These are phyloP conservation scores for Lymantria monacha DNA, from an alignment of 2,888 invertebrate species.

Conservation along the genomic window DNA sequence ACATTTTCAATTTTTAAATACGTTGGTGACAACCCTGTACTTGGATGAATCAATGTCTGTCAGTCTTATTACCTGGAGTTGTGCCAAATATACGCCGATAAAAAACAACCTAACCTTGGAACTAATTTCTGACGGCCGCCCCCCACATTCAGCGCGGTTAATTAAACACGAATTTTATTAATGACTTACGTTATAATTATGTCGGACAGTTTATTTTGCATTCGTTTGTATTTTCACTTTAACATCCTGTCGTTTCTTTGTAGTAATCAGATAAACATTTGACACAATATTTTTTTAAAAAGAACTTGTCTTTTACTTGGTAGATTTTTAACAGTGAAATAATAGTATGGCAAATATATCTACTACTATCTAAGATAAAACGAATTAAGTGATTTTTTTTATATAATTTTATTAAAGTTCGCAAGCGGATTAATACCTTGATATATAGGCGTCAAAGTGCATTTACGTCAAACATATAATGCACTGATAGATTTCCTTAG, in stretches of 20 bases:
- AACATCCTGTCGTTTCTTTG: slow-evolving; percentile 6
- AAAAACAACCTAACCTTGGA: slow-evolving; percentile 45
- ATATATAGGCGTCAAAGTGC: too few relatives aligned
- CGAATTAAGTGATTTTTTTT: too few relatives aligned
- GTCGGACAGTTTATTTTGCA: slow-evolving; percentile 11
- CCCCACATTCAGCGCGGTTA: slow-evolving; percentile 25
- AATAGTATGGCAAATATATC: too few relatives aligned
- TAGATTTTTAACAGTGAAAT: too few relatives aligned
- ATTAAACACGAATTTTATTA: slow-evolving; percentile 31
- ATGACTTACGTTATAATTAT: slow-evolving; percentile 27
- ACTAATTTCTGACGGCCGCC: slow-evolving; percentile 36
- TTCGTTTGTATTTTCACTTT: slow-evolving; percentile 15
- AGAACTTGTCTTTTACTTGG: background rate
- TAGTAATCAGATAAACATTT: background rate
- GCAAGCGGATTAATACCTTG: too few relatives aligned
- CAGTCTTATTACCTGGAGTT: slow-evolving; percentile 50
- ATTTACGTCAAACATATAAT: too few relatives aligned
- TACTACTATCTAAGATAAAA: too few relatives aligned
- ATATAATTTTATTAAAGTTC: too few relatives aligned
- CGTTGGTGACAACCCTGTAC: slow-evolving; percentile 11
- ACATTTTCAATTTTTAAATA: background rate
- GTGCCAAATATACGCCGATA: slow-evolving; percentile 46
- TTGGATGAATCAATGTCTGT: slow-evolving; percentile 56
- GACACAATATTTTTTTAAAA: background rate
- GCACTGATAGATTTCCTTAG: too few relatives aligned